A percentile compares a stretch with the other conserved stretches of the same genome.
Evolutionary conservation across 2,113 vertebrate genomes (phyloP).

Genomic region (Gila orcuttii): DNA sequence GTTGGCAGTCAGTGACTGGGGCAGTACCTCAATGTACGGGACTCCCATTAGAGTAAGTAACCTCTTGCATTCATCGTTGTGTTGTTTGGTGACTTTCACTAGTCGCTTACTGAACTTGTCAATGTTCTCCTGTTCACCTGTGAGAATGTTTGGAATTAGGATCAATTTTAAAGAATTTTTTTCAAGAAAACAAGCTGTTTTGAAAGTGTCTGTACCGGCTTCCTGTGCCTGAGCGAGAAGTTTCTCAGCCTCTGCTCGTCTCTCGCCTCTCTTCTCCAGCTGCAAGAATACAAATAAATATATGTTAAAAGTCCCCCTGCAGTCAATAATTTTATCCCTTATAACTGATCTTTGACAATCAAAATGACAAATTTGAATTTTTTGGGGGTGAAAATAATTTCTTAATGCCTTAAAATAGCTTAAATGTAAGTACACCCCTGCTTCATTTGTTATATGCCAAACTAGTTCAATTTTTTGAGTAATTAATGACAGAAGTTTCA

Average conservation of each 20-base stretch:
- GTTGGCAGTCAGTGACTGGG: not conserved
- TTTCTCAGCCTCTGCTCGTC: slow-evolving; percentile 90
- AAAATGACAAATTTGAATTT: too few species aligned
- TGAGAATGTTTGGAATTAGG: not conserved
- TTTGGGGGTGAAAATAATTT: too few species aligned
- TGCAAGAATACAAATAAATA: slow-evolving; percentile 47
- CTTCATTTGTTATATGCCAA: too few species aligned
- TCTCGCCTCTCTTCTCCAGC: slow-evolving; percentile 87
- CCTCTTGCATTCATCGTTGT: slow-evolving; percentile 92
- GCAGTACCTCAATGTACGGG: slow-evolving; percentile 84
- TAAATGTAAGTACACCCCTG: too few species aligned
- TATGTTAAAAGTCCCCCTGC: too few species aligned
- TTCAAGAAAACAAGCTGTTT: not conserved
- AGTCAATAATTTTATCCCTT: too few species aligned
- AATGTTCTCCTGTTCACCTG: slow-evolving; percentile 84
- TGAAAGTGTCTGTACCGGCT: slow-evolving; percentile 66
- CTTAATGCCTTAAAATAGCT: too few species aligned
- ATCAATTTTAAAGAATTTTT: not conserved
- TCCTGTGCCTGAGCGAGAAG: slow-evolving; percentile 89
- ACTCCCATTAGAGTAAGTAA: slow-evolving; percentile 92
- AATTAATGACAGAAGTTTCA: too few species aligned
- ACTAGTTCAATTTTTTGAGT: too few species aligned
- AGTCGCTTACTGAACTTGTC: slow-evolving; percentile 94
- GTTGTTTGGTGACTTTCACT: slow-evolving; percentile 94
- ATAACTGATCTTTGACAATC: too few species aligned